A percentile compares a stretch with the other conserved stretches of the same genome.
phyloP scores from a whole-genome alignment of 2,113 vertebrate genomes.

The Bubo blakistoni region DNA sequence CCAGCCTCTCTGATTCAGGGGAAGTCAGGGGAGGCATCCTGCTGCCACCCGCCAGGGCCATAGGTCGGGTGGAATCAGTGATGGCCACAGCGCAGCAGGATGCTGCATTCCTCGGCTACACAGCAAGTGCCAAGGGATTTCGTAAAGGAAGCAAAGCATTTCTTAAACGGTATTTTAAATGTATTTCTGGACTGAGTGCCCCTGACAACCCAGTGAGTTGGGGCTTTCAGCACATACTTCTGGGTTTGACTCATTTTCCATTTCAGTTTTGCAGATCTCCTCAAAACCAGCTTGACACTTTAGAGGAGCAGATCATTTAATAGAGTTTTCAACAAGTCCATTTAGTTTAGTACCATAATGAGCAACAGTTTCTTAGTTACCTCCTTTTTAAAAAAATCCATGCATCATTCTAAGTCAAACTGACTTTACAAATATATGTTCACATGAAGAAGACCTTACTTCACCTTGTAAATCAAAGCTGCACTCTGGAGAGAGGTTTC shows the following conservation, averaged over 20 bases:
- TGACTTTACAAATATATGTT: neutral
- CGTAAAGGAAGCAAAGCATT: neutral
- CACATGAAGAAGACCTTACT: constrained; percentile 48
- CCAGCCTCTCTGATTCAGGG: neutral
- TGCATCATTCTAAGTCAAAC: neutral
- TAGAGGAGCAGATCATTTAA: neutral
- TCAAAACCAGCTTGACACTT: neutral
- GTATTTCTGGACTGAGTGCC: neutral
- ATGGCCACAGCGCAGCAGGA: neutral
- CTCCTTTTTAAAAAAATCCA: neutral
- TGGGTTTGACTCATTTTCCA: constrained; percentile 23
- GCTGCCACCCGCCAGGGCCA: neutral
- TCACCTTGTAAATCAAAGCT: constrained; percentile 72
- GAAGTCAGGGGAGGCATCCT: neutral
- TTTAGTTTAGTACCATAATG: neutral
- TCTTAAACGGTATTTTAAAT: neutral
- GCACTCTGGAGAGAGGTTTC: constrained; percentile 54
- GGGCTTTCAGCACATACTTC: constrained; percentile 29
- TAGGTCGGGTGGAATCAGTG: neutral
- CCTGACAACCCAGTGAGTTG: neutral
- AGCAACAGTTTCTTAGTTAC: neutral
- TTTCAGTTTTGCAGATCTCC: neutral
- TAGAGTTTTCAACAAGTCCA: neutral
- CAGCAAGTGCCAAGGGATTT: neutral
- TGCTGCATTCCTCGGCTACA: neutral